These are phyloP conservation scores for Odontamblyopus rebecca DNA, from an alignment of 2,797 vertebrate species.

Conservation along the genomic window DNA sequence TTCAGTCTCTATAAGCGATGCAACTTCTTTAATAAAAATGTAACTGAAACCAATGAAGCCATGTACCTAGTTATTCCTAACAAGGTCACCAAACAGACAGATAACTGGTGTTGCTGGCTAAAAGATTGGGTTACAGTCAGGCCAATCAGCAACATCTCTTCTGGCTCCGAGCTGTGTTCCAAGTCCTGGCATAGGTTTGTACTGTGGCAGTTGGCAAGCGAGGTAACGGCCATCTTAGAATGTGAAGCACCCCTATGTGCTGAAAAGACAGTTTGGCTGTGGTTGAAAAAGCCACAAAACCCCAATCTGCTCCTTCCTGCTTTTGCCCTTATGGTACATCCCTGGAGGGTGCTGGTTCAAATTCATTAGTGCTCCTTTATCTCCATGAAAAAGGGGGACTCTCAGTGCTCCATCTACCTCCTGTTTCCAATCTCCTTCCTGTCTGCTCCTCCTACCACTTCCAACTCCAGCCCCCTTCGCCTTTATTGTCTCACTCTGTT, in stretches of 20 bases:
- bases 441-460: slow-evolving; percentile 13
- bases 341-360: slow-evolving; percentile 67
- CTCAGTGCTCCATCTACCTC: slow-evolving; percentile 62
- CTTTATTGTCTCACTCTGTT: slow-evolving; percentile 38
- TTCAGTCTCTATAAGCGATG: not conserved
- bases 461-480: slow-evolving; percentile 22
- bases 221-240: slow-evolving; percentile 54
- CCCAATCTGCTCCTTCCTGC: slow-evolving; percentile 65
- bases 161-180: slow-evolving; percentile 45
- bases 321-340: slow-evolving; percentile 66
- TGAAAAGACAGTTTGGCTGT: slow-evolving; percentile 63
- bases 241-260: slow-evolving; percentile 56
- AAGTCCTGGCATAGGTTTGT: slow-evolving; percentile 52
- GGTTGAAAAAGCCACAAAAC: slow-evolving; percentile 58
- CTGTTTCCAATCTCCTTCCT: slow-evolving; percentile 58
- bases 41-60: slow-evolving; percentile 13
- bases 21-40: not conserved
- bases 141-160: slow-evolving; percentile 53
- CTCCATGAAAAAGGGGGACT: slow-evolving; percentile 69
- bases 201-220: slow-evolving; percentile 59
- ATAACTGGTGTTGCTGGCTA: slow-evolving; percentile 55
- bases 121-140: slow-evolving; percentile 21
- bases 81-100: slow-evolving; percentile 41
- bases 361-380: slow-evolving; percentile 74
- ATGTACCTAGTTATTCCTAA: slow-evolving; percentile 32